Evolutionary conservation across 2,113 vertebrate genomes (phyloP).

Genomic region (Saccopteryx bilineata): DNA sequence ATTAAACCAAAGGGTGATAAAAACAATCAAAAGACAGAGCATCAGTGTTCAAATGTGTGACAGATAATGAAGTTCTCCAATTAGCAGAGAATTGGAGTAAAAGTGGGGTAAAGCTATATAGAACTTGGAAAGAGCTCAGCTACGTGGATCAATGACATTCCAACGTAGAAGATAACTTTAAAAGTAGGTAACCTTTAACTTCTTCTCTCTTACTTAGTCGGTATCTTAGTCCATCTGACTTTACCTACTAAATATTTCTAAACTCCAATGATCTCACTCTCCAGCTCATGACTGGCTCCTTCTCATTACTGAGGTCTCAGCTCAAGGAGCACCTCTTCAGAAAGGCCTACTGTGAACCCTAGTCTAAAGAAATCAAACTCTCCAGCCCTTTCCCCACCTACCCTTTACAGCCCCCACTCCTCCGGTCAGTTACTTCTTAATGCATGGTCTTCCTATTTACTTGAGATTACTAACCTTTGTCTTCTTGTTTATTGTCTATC

Average conservation of each 20-base stretch:
- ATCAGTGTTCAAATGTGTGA: conserved; percentile 2
- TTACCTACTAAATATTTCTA: conserved; percentile 43
- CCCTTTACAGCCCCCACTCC: background rate
- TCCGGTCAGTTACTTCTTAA: background rate
- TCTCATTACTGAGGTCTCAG: background rate
- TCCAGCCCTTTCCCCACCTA: background rate
- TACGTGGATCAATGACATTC: background rate
- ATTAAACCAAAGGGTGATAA: conserved; percentile 37
- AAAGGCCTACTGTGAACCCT: background rate
- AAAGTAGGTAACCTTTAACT: background rate
- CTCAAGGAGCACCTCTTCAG: background rate
- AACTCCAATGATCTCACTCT: background rate
- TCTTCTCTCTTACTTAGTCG: background rate
- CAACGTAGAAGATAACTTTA: background rate
- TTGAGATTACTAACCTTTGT: background rate
- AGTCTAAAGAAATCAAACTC: background rate
- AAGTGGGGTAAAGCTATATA: background rate
- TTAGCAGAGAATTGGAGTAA: background rate
- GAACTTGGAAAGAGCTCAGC: background rate
- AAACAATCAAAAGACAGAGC: background rate
- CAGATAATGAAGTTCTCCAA: background rate
- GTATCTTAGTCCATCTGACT: background rate
- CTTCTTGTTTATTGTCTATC: background rate
- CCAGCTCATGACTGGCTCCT: background rate
- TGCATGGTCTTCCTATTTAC: background rate